phyloP scores from a whole-genome alignment of 2,113 vertebrate species.

The Phalacrocorax aristotelis region DNA sequence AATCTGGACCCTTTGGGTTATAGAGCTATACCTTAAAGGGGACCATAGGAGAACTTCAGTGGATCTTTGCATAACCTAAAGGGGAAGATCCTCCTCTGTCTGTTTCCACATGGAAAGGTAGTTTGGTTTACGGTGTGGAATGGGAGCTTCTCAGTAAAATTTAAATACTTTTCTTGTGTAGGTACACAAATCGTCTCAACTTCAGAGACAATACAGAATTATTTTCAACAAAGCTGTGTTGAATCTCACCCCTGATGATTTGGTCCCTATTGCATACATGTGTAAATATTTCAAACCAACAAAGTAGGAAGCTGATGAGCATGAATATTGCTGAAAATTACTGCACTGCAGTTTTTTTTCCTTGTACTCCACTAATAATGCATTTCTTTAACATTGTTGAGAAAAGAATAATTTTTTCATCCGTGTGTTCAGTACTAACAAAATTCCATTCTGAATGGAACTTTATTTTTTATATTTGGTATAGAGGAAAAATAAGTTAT shows the following conservation, averaged over 20 bases:
- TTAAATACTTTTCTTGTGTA: not conserved
- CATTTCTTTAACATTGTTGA: conserved; percentile 25
- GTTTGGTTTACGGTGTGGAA: not conserved
- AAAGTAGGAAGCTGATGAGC: not conserved
- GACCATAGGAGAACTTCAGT: not conserved
- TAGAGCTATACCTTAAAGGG: not conserved
- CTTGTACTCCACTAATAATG: conserved; percentile 50
- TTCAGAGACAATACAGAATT: not conserved
- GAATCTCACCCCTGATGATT: not conserved
- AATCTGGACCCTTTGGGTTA: not conserved
- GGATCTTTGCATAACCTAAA: not conserved
- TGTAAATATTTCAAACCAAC: not conserved
- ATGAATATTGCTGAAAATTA: conserved; percentile 43
- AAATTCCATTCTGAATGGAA: not conserved
- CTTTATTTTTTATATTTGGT: not conserved
- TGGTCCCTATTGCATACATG: not conserved
- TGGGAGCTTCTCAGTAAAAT: not conserved
- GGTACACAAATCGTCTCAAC: not conserved
- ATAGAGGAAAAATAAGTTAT: conserved; percentile 28
- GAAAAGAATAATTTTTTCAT: conserved; percentile 48
- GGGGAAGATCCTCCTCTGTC: not conserved
- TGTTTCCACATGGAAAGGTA: not conserved
- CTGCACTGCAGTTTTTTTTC: conserved; percentile 38
- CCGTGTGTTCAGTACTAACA: conserved; percentile 41
- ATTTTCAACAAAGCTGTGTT: not conserved